Percentiles rank a stretch among this genome's conserved stretches.
These are phyloP conservation scores for Drosophila borborema DNA, from an alignment of 2,888 invertebrate species.

Conservation along the genomic window DNA sequence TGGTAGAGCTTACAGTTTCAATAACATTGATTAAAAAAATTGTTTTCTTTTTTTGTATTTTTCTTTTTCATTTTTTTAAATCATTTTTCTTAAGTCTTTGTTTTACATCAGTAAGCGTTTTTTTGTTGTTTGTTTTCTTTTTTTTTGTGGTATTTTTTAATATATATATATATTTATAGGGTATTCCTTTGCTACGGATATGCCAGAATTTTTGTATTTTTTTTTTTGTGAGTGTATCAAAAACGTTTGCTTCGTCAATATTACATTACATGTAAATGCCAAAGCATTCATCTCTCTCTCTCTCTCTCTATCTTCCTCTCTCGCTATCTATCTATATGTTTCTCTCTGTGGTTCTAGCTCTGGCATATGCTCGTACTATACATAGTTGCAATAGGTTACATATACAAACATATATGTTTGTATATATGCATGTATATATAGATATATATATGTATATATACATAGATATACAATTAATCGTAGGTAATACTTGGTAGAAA, in stretches of 20 bases:
- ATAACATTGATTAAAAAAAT: conserved; percentile 61
- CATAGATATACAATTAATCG: conserved; percentile 25
- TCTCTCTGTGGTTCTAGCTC: background rate
- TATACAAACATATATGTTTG: conserved; percentile 13
- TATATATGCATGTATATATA: conserved; percentile 1
- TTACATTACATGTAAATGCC: conserved; percentile 48
- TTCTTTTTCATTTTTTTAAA: conserved; percentile 31
- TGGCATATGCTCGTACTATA: conserved; percentile 22
- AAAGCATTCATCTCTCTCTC: conserved; percentile 11
- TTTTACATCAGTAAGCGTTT: conserved; percentile 84
- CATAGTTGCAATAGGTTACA: conserved; percentile 24
- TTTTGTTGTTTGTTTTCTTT: conserved; percentile 40
- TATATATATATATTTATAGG: background rate
- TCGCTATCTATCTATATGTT: no score
- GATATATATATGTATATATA: conserved; percentile 14
- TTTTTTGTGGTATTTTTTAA: conserved; percentile 10
- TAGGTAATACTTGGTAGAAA: conserved; percentile 68
- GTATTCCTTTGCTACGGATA: conserved; percentile 11
- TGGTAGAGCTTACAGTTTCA: conserved; percentile 49
- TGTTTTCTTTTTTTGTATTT: background rate
- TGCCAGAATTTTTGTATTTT: background rate
- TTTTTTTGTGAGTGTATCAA: conserved; percentile 28
- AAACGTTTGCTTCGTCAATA: conserved; percentile 27
- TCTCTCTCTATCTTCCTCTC: no score
- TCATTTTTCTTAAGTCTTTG: conserved; percentile 79